Conservation (phyloP, 1,140 invertebrate species). For the Hyposmocoma kahamanoa region DNA sequence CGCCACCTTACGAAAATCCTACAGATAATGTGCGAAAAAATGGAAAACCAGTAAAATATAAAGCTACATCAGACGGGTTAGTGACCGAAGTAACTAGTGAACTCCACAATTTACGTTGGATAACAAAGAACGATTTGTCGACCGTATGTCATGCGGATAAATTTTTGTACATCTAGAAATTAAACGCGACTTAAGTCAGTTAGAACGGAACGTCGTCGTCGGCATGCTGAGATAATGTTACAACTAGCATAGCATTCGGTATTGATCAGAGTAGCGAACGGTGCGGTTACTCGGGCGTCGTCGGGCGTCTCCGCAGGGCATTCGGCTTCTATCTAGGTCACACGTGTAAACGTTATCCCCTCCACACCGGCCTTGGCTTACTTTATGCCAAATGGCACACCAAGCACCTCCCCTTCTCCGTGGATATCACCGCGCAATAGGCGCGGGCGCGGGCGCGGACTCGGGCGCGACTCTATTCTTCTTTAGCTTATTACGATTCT, state of each 20-base stretch:
- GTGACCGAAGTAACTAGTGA: too few relatives aligned
- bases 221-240: constrained; percentile 27
- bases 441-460: background rate
- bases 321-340: constrained; percentile 64
- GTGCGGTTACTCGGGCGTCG: constrained; percentile 27
- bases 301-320: constrained; percentile 37
- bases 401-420: constrained; percentile 61
- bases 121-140: background rate
- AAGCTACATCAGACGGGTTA: constrained; percentile 28
- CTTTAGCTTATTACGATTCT: too few relatives aligned
- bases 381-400: constrained; percentile 54
- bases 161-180: too few relatives aligned
- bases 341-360: constrained; percentile 71
- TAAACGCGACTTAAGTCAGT: background rate
- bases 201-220: constrained; percentile 25
- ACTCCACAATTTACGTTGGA: background rate
- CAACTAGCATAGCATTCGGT: constrained; percentile 27
- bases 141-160: too few relatives aligned
- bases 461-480: too few relatives aligned
- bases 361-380: constrained; percentile 67
- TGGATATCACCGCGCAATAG: background rate
- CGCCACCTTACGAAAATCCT: too few relatives aligned
- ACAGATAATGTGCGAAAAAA: too few relatives aligned
- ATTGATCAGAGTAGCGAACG: constrained; percentile 50
- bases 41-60: too few relatives aligned